Percentiles rank a stretch among this genome's conserved stretches.
Conservation (phyloP, 2,888 invertebrate species). For the Pachycephus smyrnensis region DNA sequence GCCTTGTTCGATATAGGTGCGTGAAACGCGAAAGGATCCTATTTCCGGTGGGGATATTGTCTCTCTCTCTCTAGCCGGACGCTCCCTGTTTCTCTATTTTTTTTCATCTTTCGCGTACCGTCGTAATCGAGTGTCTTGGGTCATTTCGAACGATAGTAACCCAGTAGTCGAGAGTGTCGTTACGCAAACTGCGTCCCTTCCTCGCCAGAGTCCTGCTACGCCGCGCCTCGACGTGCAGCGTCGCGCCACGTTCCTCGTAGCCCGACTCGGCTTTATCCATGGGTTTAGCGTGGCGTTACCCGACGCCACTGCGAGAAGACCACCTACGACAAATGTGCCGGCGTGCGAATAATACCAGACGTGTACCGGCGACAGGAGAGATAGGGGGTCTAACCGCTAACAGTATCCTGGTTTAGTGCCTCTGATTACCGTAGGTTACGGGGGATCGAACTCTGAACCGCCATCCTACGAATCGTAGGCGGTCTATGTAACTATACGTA, state of each 20-base stretch:
- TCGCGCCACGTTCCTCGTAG: too few species aligned
- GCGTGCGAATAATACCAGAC: conserved; percentile 57
- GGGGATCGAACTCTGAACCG: conserved; percentile 36
- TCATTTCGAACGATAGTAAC: too few species aligned
- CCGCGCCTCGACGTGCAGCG: too few species aligned
- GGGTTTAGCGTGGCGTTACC: conserved; percentile 13
- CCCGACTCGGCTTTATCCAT: too few species aligned
- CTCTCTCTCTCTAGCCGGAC: too few species aligned
- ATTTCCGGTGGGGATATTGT: too few species aligned
- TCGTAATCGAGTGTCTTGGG: too few species aligned
- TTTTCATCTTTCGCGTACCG: too few species aligned
- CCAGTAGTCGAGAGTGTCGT: background rate
- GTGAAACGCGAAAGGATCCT: too few species aligned
- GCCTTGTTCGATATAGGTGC: too few species aligned
- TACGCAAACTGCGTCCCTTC: background rate
- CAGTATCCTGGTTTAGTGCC: conserved; percentile 64
- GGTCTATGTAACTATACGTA: too few species aligned
- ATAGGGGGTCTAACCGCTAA: conserved; percentile 55
- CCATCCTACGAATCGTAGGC: background rate
- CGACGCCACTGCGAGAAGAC: conserved; percentile 49
- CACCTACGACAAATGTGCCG: conserved; percentile 65
- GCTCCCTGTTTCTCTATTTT: too few species aligned
- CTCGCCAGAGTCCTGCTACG: background rate
- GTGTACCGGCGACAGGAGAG: conserved; percentile 52
- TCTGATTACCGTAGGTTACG: conserved; percentile 56